Evolutionary conservation across 92 coral and sea anemone species (phyloP).

Genomic region (Siderastrea siderea): DNA sequence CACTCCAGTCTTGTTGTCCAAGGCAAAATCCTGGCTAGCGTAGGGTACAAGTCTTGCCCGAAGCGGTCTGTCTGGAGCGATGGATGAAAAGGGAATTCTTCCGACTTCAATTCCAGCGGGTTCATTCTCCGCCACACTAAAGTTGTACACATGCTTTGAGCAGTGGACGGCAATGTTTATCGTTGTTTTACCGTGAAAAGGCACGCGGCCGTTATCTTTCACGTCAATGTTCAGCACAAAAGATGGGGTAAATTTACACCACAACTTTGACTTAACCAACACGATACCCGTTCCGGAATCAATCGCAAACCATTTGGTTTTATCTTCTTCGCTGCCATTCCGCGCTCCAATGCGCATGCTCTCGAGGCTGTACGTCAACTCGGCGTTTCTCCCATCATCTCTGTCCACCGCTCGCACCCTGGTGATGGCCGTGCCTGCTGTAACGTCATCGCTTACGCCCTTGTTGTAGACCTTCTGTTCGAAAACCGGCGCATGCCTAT

Average conservation of each 20-base stretch:
- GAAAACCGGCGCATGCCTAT: conserved; percentile 89
- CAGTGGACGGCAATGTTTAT: conserved; percentile 77
- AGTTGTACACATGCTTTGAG: conserved; percentile 67
- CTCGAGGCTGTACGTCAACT: conserved; percentile 72
- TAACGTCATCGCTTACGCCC: conserved; percentile 70
- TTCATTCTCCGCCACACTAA: conserved; percentile 79
- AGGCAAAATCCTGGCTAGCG: conserved; percentile 50
- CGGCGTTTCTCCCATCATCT: conserved; percentile 78
- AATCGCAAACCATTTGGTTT: conserved; percentile 74
- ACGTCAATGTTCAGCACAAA: conserved; percentile 79
- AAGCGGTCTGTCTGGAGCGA: conserved; percentile 70
- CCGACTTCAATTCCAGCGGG: conserved; percentile 76
- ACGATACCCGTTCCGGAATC: conserved; percentile 76
- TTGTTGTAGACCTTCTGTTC: conserved; percentile 46
- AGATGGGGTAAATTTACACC: conserved; percentile 83
- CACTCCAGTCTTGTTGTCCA: conserved; percentile 76
- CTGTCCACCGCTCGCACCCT: conserved; percentile 76
- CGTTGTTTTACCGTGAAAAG: conserved; percentile 70
- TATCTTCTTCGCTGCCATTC: conserved; percentile 53
- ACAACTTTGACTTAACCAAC: conserved; percentile 67
- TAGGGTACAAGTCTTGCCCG: conserved; percentile 43
- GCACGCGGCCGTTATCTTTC: conserved; percentile 83
- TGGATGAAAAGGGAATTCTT: conserved; percentile 56
- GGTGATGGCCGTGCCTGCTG: conserved; percentile 64
- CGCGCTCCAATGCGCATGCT: conserved; percentile 46